Conservation (phyloP, 2,888 invertebrate genomes). For the Petrolisthes manimaculis region DNA sequence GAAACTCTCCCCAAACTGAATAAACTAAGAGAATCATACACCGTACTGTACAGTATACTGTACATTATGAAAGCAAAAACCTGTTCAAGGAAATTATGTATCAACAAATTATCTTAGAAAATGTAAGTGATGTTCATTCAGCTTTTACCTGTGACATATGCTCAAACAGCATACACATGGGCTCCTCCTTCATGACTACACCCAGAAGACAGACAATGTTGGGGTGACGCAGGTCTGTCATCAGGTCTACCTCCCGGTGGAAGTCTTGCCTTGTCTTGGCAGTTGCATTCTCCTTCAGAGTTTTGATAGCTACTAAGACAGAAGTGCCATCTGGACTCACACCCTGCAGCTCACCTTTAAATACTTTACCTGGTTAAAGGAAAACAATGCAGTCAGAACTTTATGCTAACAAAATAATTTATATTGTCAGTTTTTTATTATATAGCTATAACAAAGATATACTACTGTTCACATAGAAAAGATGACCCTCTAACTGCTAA, state of each 20-base stretch:
- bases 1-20: too few relatives aligned
- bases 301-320: constrained; percentile 88
- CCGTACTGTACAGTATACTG: background rate
- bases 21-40: background rate
- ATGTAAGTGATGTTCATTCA: too few relatives aligned
- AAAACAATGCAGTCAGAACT: background rate
- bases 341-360: constrained; percentile 86
- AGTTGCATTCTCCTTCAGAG: constrained; percentile 91
- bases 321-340: constrained; percentile 68
- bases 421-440: background rate
- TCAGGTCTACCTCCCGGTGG: constrained; percentile 91
- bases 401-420: background rate
- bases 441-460: too few relatives aligned
- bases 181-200: constrained; percentile 88
- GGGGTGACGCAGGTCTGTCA: constrained; percentile 93
- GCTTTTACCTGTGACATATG: constrained; percentile 82
- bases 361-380: constrained; percentile 81
- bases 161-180: constrained; percentile 96
- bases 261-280: constrained; percentile 93
- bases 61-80: background rate
- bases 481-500: too few relatives aligned
- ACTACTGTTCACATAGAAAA: too few relatives aligned
- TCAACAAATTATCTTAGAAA: background rate
- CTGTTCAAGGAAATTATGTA: background rate
- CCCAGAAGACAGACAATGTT: constrained; percentile 96